These are phyloP conservation scores for Holothuria scabra DNA, from an alignment of 53 echinoderm and acorn worm species.

Conservation along the genomic window DNA sequence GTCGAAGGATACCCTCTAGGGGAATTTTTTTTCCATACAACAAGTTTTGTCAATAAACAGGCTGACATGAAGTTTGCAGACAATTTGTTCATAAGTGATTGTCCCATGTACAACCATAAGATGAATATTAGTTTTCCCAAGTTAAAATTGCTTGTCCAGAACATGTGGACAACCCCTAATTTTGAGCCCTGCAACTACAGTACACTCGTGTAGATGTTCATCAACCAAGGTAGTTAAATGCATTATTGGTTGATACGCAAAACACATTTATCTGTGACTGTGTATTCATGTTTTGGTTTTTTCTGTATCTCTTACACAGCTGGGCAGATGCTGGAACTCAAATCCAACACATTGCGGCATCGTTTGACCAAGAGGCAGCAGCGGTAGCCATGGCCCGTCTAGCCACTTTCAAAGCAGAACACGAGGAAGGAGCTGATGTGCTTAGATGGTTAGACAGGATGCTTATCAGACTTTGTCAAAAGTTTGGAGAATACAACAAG, in stretches of 20 bases:
- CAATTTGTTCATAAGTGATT: no score
- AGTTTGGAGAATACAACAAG: conserved; percentile 99
- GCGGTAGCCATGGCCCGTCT: conserved; percentile 94
- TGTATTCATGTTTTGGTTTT: background rate
- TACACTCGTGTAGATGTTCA: no score
- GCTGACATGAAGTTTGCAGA: no score
- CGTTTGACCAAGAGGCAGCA: conserved; percentile 96
- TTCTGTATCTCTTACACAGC: conserved; percentile 37
- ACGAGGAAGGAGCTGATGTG: conserved; percentile 94
- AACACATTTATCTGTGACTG: no score
- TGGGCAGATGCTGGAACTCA: conserved; percentile 98
- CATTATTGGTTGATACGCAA: background rate
- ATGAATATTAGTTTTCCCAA: no score
- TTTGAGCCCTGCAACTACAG: no score
- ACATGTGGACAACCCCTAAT: no score
- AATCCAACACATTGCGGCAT: conserved; percentile 90
- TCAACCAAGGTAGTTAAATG: background rate
- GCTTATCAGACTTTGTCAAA: conserved; percentile 97
- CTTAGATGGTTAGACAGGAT: conserved; percentile 95
- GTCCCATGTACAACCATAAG: no score
- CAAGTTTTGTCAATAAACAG: no score
- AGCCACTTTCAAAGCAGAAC: conserved; percentile 83
- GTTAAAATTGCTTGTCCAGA: no score
- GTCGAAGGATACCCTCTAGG: no score
- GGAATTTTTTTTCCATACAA: no score